Base-by-base conservation (phyloP, 92 coral and sea anemone species). In the Palythoa grandis region DNA sequence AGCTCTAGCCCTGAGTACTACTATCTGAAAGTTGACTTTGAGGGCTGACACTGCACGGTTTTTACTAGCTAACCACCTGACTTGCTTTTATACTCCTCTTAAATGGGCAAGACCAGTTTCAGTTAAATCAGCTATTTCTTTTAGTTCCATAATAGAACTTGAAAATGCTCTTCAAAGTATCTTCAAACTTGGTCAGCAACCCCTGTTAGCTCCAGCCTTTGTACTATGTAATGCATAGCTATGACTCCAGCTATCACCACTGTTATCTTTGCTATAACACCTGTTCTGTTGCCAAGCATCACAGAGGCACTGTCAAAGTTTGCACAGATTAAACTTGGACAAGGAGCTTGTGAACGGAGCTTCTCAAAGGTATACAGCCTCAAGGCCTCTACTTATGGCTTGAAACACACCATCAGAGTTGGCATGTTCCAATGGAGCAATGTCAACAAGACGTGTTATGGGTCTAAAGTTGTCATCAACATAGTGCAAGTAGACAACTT, bases 1-100 rank as follows among this genome's bases (percentile, higher is more conserved):
- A n/a, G n/a, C n/a, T n/a, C n/a, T n/a, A n/a, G n/a, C n/a, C n/a
- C n/a, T n/a, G n/a, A 65, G 52, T 25, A 80, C 90, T 70, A 71
- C 78, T 38, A 82, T 50, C 40, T 56, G 54, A 54, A 80, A 66
- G 54, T 87, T 87, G 70, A 23, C 80, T 24, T 87, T 80, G 40
- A 87, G 80, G 24, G 90, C 90, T 17, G 79, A 72, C 17, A 82
- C 86, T 57, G 71, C 90, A 1, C 77, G 83, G 3, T 72, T 72
- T 87, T 87, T 87, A 76, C 82, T 87, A 56, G 90, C 86, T 72
- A 87, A 35, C 90, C 90, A 87, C 37, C 90, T 57, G 8, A 87
- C 90, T 57, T 82, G 86, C 13, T 53, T n/a, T n/a, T n/a, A 16
- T 10, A 16, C 13, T 11, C 58, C 58, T 10, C 58, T 79, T 19